Conservation (phyloP, 1,140 invertebrate species). For the Homarus americanus region DNA sequence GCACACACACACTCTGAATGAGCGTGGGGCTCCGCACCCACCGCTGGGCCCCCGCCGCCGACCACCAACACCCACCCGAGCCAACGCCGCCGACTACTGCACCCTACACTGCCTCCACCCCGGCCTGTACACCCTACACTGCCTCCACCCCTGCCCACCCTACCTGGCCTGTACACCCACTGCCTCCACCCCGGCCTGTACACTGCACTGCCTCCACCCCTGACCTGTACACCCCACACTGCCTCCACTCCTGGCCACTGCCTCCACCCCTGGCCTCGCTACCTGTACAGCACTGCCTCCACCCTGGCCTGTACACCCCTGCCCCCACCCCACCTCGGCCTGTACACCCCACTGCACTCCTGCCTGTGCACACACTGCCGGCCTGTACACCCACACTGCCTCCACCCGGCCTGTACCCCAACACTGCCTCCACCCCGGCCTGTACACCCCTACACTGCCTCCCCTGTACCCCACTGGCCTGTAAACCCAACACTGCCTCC, state of each 20-base stretch:
- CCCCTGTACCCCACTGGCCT: no score
- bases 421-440: not conserved
- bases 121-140: not conserved
- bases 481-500: no score
- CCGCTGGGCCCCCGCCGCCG: slow-evolving; percentile 55
- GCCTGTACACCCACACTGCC: not conserved
- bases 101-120: not conserved
- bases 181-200: no score
- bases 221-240: no score
- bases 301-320: slow-evolving; percentile 6
- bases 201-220: not conserved
- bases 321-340: slow-evolving; percentile 1
- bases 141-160: no score
- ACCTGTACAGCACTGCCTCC: no score
- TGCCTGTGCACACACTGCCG: not conserved
- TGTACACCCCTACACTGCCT: no score
- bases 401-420: not conserved
- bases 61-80: slow-evolving; percentile 11
- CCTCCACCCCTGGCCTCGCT: no score
- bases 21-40: slow-evolving; percentile 59
- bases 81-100: slow-evolving; percentile 48
- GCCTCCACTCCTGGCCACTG: not conserved
- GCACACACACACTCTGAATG: slow-evolving; percentile 65
- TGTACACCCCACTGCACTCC: not conserved
- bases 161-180: not conserved